A percentile compares a stretch with the other conserved stretches of the same genome.
phyloP scores from a whole-genome alignment of 2,888 invertebrate genomes.

The Hartigia nigra region DNA sequence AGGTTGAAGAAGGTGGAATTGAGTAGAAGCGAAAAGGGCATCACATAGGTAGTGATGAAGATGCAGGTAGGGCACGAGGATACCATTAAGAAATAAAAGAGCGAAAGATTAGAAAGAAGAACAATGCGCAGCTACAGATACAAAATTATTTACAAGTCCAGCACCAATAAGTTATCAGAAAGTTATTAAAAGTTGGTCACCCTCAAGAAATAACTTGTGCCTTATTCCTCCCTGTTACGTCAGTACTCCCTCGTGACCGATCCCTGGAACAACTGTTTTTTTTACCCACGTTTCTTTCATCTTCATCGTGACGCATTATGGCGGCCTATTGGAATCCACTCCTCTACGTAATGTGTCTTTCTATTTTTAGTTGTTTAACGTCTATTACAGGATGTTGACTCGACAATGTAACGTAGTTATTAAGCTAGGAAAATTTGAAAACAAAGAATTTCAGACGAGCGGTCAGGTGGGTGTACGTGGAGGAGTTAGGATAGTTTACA shows the following conservation, averaged over 20 bases:
- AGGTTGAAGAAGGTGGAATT: background rate
- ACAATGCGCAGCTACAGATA: conserved; percentile 29
- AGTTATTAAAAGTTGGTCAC: conserved; percentile 55
- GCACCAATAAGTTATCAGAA: conserved; percentile 50
- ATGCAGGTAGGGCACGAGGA: background rate
- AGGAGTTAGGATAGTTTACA: background rate
- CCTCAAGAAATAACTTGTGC: conserved; percentile 47
- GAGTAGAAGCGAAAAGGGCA: background rate
- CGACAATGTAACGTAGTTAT: background rate
- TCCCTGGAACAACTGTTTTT: conserved; percentile 17
- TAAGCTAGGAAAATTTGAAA: background rate
- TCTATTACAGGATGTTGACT: background rate
- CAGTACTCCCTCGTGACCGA: conserved; percentile 41
- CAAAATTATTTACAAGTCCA: conserved; percentile 50
- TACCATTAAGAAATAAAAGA: background rate
- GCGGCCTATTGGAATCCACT: background rate
- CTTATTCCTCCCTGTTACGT: conserved; percentile 7
- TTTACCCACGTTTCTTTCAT: background rate
- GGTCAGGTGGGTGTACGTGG: background rate
- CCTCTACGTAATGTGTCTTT: background rate
- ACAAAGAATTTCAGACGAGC: background rate
- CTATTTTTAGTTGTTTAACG: background rate
- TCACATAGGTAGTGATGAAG: background rate
- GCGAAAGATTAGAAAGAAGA: background rate
- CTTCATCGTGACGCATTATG: background rate